Base-by-base conservation (phyloP, 1,140 invertebrate genomes). In the Pogonomyrmex barbatus region DNA sequence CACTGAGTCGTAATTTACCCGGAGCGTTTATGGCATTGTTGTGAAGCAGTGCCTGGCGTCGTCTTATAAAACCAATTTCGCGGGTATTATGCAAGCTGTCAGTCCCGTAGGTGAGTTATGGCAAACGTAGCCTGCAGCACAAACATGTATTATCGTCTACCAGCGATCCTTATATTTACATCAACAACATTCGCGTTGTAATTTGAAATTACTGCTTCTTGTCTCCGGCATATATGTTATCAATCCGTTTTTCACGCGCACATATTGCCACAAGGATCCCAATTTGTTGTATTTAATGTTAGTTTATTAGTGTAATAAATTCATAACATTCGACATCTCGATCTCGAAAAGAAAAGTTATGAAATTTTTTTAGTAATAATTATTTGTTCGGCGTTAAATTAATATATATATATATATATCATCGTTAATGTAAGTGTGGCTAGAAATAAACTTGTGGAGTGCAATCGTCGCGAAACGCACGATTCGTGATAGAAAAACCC, bases 41-140 rank as follows among this genome's bases (percentile, higher is more conserved):
- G 93, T 93, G 92, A 94, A 92, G 91, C 92, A 91, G 91, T 92
- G 93, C 92, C 93, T 92, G 91, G 91, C 93, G 91, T 93, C 94
- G 92, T 93, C 93, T 94, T 94, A 94, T 94, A 94, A 94, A 94
- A 94, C 94, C 94, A 94, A 94, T 94, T 94, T 94, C 93, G 93
- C 94, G 94, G 93, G 91, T 94, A 94, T 94, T 94, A 94, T 94
- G 94, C 93, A 94, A 94, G 92, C 94, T 94, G 94, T 94, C 94
- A 94, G 92, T 94, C 92, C 92, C 91, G 92, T 91, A 90, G 91
- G 90, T 93, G 93, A 94, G 90, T 94, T 94, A 94, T 94, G 91
- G 92, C 92, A 92, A 91, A 91, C 91, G 85, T 93, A 88, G 93
- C 93, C 92, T 85, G 89, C 91, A 89, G 92, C 92, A 90, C 88